Base-by-base conservation (phyloP, 2,888 invertebrate genomes). In the Sturmia bella region DNA sequence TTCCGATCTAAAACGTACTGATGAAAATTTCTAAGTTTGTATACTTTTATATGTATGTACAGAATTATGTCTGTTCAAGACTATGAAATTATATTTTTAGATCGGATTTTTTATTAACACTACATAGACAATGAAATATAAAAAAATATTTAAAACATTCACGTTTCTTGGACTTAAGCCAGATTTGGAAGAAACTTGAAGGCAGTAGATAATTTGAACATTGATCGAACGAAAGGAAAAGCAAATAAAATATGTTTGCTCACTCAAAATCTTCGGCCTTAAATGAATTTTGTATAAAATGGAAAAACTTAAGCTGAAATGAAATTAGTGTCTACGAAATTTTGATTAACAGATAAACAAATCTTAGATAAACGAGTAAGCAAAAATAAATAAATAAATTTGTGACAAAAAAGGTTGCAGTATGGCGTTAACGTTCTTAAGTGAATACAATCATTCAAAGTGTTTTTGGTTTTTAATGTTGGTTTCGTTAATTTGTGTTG, bases 271-370 rank as follows among this genome's bases (percentile, higher is more conserved):
- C 37, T 52, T 32, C 13, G 32, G 13, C 27, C 63, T 50, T 57
- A 59, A 66, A 24, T 24, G 68, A 68, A 76, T 73, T 68, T 68
- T 68, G 27, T 81, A 81, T 81, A 81, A 81, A 81, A 81, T 68
- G 76, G 63, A 81, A 73, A n/a, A 32, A 50, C 69, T 73, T 27
- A 37, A 41, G n/a, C 27, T 56, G 63, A 73, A 77, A 63, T 63
- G 50, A 72, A 76, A 73, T 79, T 78, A 78, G 83, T 75, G 63
- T 66, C 54, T 19, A 43, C 59, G 32, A 70, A 57, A 45, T 63
- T 78, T 72, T 64, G 59, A 54, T 50, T 56, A 61, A 72, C 50
- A 27, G 74, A 52, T 76, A 63, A 72, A 43, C 63, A 69, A 64
- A n/a, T 37, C 17, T 39, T 50, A 68, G 73, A 57, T 2, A 54